These are phyloP conservation scores for Zosterops borbonicus DNA, from an alignment of 2,113 vertebrate species.

Conservation along the genomic window DNA sequence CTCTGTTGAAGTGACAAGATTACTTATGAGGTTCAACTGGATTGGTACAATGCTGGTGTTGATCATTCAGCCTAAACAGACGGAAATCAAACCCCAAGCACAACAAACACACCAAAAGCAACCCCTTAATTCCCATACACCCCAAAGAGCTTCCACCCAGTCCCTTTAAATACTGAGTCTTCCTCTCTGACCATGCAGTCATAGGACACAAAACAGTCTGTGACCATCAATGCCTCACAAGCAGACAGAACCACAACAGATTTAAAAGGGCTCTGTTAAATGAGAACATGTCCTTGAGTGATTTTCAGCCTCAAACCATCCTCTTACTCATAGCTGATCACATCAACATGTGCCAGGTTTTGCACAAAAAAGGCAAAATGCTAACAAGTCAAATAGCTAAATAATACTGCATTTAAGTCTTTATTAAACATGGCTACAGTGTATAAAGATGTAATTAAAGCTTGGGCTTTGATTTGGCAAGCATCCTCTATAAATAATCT, in stretches of 20 bases:
- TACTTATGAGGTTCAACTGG: background rate
- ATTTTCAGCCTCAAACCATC: background rate
- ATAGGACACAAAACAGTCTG: background rate
- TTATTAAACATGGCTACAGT: background rate
- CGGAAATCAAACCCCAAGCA: background rate
- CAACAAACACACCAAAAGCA: background rate
- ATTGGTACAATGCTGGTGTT: background rate
- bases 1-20: background rate
- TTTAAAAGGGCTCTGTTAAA: background rate
- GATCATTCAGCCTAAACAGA: background rate
- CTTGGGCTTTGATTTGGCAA: slow-evolving; percentile 17
- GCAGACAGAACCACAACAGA: background rate
- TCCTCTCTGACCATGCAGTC: background rate
- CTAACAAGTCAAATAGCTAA: background rate
- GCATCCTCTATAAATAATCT: slow-evolving; percentile 13
- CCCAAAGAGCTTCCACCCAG: background rate
- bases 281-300: background rate
- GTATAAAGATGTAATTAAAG: background rate
- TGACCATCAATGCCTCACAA: background rate
- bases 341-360: background rate
- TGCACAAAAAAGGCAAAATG: background rate
- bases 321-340: background rate
- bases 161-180: accelerated
- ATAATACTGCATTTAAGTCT: background rate
- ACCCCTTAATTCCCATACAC: background rate